phyloP scores from a whole-genome alignment of 2,797 vertebrate genomes.

The Chanos chanos region DNA sequence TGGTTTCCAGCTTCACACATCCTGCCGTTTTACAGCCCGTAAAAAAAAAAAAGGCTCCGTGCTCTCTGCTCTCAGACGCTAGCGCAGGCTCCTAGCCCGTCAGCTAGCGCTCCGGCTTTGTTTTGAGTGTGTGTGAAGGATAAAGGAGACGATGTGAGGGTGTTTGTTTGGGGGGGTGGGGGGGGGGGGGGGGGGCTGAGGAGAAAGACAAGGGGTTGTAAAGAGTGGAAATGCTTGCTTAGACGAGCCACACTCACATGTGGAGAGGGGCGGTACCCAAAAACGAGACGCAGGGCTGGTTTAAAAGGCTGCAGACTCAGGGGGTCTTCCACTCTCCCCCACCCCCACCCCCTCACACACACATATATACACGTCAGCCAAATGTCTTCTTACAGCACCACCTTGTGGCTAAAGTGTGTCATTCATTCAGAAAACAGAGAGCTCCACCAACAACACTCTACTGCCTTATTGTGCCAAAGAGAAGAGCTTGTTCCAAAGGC shows the following conservation, averaged over 20 bases:
- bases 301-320: slow-evolving; percentile 21
- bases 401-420: slow-evolving; percentile 65
- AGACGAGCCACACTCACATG: background rate
- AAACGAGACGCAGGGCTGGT: slow-evolving; percentile 29
- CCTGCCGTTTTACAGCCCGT: slow-evolving; percentile 67
- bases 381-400: slow-evolving; percentile 74
- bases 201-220: slow-evolving; percentile 25
- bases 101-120: slow-evolving; percentile 1
- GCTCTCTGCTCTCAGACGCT: slow-evolving; percentile 45
- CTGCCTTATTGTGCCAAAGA: too few species aligned
- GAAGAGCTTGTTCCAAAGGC: too few species aligned
- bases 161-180: slow-evolving; percentile 3
- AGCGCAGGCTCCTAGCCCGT: background rate
- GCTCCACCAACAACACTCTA: too few species aligned
- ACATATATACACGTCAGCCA: slow-evolving; percentile 42
- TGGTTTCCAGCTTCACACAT: slow-evolving; percentile 60
- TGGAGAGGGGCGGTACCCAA: slow-evolving; percentile 19
- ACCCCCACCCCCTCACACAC: slow-evolving; percentile 31
- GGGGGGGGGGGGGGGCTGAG: background rate
- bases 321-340: background rate
- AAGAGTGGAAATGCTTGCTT: slow-evolving; percentile 28
- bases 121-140: background rate
- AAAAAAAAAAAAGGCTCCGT: slow-evolving; percentile 47
- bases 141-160: background rate
- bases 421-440: slow-evolving; percentile 2